Percentiles rank a stretch among this genome's conserved stretches.
Conservation (phyloP, 2,797 vertebrate species). For the Leptodactylus fallax region DNA sequence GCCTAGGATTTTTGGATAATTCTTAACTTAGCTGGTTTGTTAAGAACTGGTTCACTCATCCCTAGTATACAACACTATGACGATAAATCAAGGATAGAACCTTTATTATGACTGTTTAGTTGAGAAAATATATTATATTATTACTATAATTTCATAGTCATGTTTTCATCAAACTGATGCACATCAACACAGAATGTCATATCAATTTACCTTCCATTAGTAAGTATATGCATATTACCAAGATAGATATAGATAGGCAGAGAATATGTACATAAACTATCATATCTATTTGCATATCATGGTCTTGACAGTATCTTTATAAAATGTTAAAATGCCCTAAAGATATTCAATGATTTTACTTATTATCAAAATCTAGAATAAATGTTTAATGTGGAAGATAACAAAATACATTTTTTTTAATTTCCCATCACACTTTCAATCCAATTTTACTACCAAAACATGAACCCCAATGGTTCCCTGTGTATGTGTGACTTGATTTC, state of each 20-base stretch:
- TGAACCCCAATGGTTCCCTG: conserved; percentile 4
- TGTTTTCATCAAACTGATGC: no score
- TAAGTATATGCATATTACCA: no score
- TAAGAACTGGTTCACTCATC: no score
- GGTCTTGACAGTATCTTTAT: not conserved
- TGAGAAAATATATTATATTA: no score
- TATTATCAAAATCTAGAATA: not conserved
- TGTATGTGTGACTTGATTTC: conserved; percentile 9
- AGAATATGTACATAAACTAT: not conserved
- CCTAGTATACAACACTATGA: no score
- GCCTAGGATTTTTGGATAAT: no score
- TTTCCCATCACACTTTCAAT: not conserved
- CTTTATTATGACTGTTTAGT: no score
- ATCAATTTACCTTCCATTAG: no score
- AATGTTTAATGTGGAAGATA: not conserved
- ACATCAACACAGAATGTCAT: no score
- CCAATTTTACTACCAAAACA: not conserved
- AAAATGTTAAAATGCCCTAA: not conserved
- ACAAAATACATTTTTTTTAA: not conserved
- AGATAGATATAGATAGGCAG: not conserved
- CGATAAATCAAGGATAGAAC: no score
- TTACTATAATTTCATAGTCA: no score
- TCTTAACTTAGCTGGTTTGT: no score
- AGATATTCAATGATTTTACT: not conserved
- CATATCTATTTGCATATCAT: not conserved